Base-by-base conservation (phyloP, 1,140 invertebrate genomes). In the Brachionus manjavacas region DNA sequence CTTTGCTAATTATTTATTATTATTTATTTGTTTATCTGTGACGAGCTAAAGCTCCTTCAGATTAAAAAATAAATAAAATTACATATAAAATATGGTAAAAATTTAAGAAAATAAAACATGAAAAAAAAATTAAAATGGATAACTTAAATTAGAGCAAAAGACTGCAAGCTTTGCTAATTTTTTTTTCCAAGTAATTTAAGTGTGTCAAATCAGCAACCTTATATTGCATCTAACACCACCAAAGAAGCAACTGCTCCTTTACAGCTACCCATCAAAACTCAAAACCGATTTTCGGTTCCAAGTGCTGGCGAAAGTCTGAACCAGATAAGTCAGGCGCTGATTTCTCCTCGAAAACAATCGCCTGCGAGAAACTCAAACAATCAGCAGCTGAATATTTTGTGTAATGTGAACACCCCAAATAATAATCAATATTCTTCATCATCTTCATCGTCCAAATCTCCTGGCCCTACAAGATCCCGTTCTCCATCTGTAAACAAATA, bases 361-460 rank as follows among this genome's bases (percentile, higher is more conserved):
- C 72, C 72, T 6, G 39, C 31, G 9, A 74, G 39, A 14, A 60
- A 60, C 16, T 46, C 8, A 49, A 35, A n/a, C 31, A 72, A 72
- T 16, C 72, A 76, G 16, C 72, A 46, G 49, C 14, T 76, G 46
- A 76, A 43, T 14, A 46, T 76, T 52, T 28, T 76, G 28, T 76
- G 72, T 31, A 76, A 76, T 46, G 20, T 49, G 1, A 76, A 46
- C 20, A 2, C 72, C 28, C 43, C 41, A 76, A 76, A 20, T 14
- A 76, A 76, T 28, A 76, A 76, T 25, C 72, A 76, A 49, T 76
- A 49, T 76, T 76, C 72, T 20, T 76, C 72, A 14, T 76, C 72
- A 49, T 76, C 72, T 3, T 76, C 72, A 49, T 76, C 72, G 12
- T 76, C 72, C 25, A 76, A 76, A 76, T 76, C 72, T 23, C 72